A percentile compares a stretch with the other conserved stretches of the same genome.
Evolutionary conservation across 2,113 vertebrate genomes (phyloP).

Genomic region (Sinocyclocheilus anophthalmus): DNA sequence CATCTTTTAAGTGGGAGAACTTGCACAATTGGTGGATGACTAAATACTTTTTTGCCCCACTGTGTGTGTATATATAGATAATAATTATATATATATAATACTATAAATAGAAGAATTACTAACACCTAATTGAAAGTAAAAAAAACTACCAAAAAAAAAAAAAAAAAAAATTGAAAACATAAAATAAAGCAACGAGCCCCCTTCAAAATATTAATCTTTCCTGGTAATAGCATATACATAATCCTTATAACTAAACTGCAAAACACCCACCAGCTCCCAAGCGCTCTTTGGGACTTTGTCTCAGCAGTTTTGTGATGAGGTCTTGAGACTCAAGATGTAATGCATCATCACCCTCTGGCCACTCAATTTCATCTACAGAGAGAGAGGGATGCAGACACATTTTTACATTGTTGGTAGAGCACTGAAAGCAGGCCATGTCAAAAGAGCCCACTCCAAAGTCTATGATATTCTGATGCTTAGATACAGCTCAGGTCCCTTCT

Average conservation of each 20-base stretch:
- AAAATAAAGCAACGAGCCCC: too few species aligned
- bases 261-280: constrained; percentile 84
- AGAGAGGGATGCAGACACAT: not conserved
- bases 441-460: not conserved
- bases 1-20: too few species aligned
- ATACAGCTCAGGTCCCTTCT: not conserved
- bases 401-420: not conserved
- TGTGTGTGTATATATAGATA: too few species aligned
- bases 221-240: not conserved
- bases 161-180: too few species aligned
- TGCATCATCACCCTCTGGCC: constrained; percentile 91
- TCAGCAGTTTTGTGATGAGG: constrained; percentile 86
- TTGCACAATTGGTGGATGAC: too few species aligned
- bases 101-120: too few species aligned
- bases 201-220: not conserved
- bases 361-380: constrained; percentile 88
- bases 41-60: too few species aligned
- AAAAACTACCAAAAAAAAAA: too few species aligned
- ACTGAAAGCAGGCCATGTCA: not conserved
- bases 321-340: constrained; percentile 88
- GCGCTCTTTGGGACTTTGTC: constrained; percentile 87
- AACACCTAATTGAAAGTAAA: too few species aligned
- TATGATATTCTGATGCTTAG: not conserved
- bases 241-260: not conserved
- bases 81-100: too few species aligned